Evolutionary conservation across 2,113 vertebrate species (phyloP).

Genomic region (Lucifuga dentata): DNA sequence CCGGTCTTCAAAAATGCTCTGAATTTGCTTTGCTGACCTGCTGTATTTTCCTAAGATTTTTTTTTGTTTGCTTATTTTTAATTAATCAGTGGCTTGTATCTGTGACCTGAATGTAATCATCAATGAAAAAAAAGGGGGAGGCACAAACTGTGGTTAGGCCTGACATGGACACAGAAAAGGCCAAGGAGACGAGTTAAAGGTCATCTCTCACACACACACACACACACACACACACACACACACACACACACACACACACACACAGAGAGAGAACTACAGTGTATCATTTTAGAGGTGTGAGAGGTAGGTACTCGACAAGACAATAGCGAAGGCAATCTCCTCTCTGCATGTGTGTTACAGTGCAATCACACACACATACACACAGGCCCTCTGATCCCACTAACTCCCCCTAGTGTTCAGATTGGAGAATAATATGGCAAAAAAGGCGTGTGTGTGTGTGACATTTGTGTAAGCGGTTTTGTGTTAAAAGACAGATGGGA

Average conservation of each 20-base stretch:
- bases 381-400: slow-evolving; percentile 20
- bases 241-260: slow-evolving; percentile 25
- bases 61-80: too few relatives aligned
- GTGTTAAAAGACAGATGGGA: slow-evolving; percentile 3
- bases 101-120: too few relatives aligned
- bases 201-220: too few relatives aligned
- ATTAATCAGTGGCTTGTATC: too few relatives aligned
- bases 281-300: slow-evolving; percentile 67
- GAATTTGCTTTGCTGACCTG: too few relatives aligned
- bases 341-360: slow-evolving; percentile 27
- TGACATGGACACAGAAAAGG: slow-evolving; percentile 22
- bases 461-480: slow-evolving; percentile 5
- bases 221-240: slow-evolving; percentile 23
- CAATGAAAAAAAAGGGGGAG: too few relatives aligned
- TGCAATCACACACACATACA: slow-evolving; percentile 12
- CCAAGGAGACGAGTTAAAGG: too few relatives aligned
- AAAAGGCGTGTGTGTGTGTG: slow-evolving; percentile 9
- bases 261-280: slow-evolving; percentile 71
- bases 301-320: slow-evolving; percentile 82
- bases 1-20: too few relatives aligned
- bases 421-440: slow-evolving; percentile 21
- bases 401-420: slow-evolving; percentile 57
- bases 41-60: too few relatives aligned
- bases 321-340: slow-evolving; percentile 46
- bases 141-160: background rate